Percentiles rank a stretch among this genome's conserved stretches.
phyloP scores from a whole-genome alignment of 2,113 vertebrate species.

The Eulacestoma nigropectus region DNA sequence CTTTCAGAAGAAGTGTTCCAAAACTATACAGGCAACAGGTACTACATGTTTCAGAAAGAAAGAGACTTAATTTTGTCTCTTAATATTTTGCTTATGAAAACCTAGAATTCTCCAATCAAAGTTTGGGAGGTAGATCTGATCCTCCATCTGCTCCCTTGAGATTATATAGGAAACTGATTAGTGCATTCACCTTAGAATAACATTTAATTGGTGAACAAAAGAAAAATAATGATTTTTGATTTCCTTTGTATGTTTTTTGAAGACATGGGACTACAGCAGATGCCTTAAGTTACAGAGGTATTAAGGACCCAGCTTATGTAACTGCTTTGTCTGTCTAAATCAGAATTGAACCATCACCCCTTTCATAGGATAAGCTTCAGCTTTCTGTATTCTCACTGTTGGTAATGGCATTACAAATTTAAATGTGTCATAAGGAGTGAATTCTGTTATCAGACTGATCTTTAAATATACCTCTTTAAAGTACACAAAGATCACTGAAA shows the following conservation, averaged over 20 bases:
- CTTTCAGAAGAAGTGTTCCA: background rate
- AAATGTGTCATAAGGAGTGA: background rate
- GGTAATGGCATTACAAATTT: background rate
- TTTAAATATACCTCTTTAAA: background rate
- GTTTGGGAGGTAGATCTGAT: background rate
- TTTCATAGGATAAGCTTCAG: background rate
- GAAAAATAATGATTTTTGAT: rapidly evolving
- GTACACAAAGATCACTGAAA: background rate
- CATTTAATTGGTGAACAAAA: background rate
- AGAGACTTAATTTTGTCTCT: background rate
- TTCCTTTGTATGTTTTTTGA: background rate
- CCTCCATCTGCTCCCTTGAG: background rate
- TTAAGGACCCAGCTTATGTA: background rate
- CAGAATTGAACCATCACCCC: background rate
- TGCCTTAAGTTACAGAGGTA: background rate
- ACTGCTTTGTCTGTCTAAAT: background rate
- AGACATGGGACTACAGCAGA: background rate
- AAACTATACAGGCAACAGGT: background rate
- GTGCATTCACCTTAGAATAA: background rate
- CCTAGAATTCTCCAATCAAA: background rate
- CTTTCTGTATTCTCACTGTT: background rate
- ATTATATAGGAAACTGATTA: background rate
- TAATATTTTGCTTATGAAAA: background rate
- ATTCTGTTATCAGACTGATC: background rate
- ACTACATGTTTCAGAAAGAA: background rate